phyloP scores from a whole-genome alignment of 2,888 invertebrate species.

The Drosophila pegasa region DNA sequence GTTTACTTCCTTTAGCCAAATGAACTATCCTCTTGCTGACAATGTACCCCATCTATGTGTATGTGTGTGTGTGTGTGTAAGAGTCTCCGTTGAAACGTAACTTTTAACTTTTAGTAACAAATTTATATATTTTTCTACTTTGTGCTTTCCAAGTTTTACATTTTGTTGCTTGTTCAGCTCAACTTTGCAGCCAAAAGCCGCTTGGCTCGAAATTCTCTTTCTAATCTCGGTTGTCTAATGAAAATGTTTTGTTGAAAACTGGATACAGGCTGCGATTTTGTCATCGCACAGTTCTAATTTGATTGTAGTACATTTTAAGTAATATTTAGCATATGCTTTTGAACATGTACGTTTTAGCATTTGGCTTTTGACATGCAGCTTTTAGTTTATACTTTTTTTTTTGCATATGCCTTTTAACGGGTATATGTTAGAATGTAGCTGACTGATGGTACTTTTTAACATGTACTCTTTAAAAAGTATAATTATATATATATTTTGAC shows the following conservation, averaged over 20 bases:
- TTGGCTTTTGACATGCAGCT: neutral
- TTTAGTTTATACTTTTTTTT: neutral
- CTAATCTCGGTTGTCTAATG: conserved; percentile 9
- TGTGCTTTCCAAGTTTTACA: conserved; percentile 36
- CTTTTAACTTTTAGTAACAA: conserved; percentile 31
- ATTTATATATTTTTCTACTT: conserved; percentile 13
- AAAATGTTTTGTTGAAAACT: conserved; percentile 1
- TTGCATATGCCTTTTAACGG: neutral
- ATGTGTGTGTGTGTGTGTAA: neutral
- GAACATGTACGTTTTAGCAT: neutral
- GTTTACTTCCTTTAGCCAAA: conserved; percentile 54
- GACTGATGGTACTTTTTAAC: neutral
- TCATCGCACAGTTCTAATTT: neutral
- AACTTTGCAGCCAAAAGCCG: conserved; percentile 51
- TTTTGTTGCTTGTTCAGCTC: conserved; percentile 36
- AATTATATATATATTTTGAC: neutral
- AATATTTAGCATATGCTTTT: neutral
- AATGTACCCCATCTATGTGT: conserved; percentile 10
- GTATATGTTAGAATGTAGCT: neutral
- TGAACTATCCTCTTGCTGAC: conserved; percentile 32
- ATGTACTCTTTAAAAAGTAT: neutral
- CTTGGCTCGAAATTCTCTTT: neutral
- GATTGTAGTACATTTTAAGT: neutral
- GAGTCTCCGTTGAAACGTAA: conserved; percentile 19
- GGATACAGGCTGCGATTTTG: neutral